Base-by-base conservation (phyloP, 2,797 vertebrate species). In the Tarsius wallacei region DNA sequence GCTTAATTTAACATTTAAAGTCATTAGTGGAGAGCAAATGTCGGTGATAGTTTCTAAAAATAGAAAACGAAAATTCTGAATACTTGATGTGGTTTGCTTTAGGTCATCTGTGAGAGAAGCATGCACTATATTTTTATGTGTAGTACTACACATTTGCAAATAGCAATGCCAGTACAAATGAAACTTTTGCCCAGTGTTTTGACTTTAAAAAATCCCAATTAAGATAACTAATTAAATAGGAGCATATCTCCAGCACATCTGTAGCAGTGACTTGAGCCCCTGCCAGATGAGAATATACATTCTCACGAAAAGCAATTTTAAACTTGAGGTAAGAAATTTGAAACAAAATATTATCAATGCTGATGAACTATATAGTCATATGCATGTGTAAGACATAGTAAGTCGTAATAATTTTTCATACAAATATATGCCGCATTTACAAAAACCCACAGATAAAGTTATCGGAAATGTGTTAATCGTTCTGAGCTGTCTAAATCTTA, bases 1-100 rank as follows among this genome's bases (percentile, higher is more conserved):
- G 16, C 89, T 90, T 98, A 97, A 97, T 97, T 98, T 97, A 96
- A 97, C 88, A 59, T 96, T 95, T 97, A 91, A 97, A 97, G 9
- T 87, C 19, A 92, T 93, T 95, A 90, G 47, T 28, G 12, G 59
- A 71, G 17, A 70, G 24, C 53, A 49, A 24, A 64, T 6, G 0
- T 94, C 78, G 90, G 5, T 12, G n/a, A 63, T 82, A 95, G 53
- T 6, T 36, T 90, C 80, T 92, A 51, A 77, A 85, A 91, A 49
- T 33, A 83, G 63, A 92, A 26, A 96, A 84, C 1, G 4, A 2
- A 31, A 3, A 12, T 66, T 90, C 42, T 73, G 22, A 82, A 51
- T 77, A 59, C 17, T 94, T 80, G 21, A 51, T 51, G 7, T 70
- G 78, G 49, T 68, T 76, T 86, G 10, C 15, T 59, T 1, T 61